Base-by-base conservation (phyloP, 2,888 invertebrate genomes). In the Cheilosia scutellata region DNA sequence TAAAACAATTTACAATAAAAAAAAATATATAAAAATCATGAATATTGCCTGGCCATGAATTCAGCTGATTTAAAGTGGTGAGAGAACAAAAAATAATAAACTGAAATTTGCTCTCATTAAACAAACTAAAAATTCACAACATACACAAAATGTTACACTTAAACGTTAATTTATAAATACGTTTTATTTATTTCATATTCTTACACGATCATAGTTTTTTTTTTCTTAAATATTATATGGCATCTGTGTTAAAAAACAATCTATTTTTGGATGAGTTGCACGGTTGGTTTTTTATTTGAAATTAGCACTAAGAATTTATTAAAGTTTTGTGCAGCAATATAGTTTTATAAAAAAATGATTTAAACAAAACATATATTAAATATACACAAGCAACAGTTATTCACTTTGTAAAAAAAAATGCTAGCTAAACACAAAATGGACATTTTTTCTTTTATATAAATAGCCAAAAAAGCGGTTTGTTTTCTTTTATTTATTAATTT, bases 391-490 rank as follows among this genome's bases (percentile, higher is more conserved):
- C 25, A 27, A 27, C 25, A 27, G 25, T 27, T 25, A 27, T 82
- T 60, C 60, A 82, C 71, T 72, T 51, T 65, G 40, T 78, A 16
- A 49, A 62, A 66, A 11, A 51, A 47, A 70, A 44, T 68, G 79
- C 62, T 76, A 58, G 79, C 78, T 76, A 84, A 78, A 84, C 47
- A 62, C 37, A 84, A 84, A 79, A 84, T 80, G 84, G 79, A 84
- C 84, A 49, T 9, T 40, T 31, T 65, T 63, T 63, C n/a, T 16
- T 37, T 66, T 40, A 74, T 68, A 63, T 63, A 68, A 16, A 65
- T 65, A 79, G 84, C 79, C 78, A 83, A 78, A 83, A 80, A 78
- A 83, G 82, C 82, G 62, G 20, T 4, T 58, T 82, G 27, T 31
- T 47, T 57, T 20, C 58, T 55, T 55, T 37, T 65, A 63, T 27